phyloP scores from a whole-genome alignment of 2,797 vertebrate genomes.

The Notamacropus eugenii region DNA sequence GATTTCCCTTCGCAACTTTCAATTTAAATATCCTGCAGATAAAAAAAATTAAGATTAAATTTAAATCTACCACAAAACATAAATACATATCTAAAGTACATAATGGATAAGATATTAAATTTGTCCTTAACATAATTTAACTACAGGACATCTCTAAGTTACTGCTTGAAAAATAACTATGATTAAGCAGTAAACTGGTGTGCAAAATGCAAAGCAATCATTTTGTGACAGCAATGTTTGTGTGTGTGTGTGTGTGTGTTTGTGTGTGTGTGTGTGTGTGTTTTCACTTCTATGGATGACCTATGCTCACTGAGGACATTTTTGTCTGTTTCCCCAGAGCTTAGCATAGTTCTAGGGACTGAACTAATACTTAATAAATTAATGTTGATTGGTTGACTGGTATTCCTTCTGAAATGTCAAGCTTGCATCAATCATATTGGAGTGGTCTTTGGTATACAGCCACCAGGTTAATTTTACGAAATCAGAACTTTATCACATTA shows the following conservation, averaged over 20 bases:
- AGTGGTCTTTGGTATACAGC: background rate
- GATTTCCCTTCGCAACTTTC: constrained; percentile 42
- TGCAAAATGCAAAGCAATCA: background rate
- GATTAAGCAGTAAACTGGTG: background rate
- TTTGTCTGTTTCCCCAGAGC: background rate
- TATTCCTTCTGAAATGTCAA: background rate
- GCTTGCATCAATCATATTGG: background rate
- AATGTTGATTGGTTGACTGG: background rate
- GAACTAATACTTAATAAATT: background rate
- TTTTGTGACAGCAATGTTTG: background rate
- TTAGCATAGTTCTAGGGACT: background rate
- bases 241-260: background rate
- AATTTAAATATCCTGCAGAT: background rate
- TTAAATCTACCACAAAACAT: background rate
- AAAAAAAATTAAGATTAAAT: constrained; percentile 34
- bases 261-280: background rate
- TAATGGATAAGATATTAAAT: background rate
- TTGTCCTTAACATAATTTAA: background rate
- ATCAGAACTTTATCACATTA: background rate
- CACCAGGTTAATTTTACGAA: background rate
- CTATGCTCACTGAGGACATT: background rate
- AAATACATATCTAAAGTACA: background rate
- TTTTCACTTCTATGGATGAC: background rate
- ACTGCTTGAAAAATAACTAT: background rate
- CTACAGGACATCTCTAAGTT: background rate